Evolutionary conservation across 2,797 vertebrate species (phyloP).

Genomic region (Cirrhinus mrigala): DNA sequence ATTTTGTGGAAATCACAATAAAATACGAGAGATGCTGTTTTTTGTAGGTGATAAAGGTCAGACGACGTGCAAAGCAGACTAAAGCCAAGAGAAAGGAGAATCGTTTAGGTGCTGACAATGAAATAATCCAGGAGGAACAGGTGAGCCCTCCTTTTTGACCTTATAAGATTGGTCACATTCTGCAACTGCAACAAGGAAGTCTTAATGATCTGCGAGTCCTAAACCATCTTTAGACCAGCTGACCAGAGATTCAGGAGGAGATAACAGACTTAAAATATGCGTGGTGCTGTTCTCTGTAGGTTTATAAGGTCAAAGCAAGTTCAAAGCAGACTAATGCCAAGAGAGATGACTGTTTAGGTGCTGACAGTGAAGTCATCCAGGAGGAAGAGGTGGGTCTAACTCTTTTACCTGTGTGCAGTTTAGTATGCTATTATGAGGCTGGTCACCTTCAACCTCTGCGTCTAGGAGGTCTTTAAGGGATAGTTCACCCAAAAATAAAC

Average conservation of each 20-base stretch:
- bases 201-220: background rate
- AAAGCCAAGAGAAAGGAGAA: background rate
- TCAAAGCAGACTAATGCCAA: conserved; percentile 9
- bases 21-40: background rate
- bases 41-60: conserved; percentile 36
- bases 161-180: background rate
- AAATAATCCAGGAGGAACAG: conserved; percentile 14
- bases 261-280: background rate
- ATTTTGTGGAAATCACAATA: background rate
- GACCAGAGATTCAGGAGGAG: background rate
- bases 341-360: background rate
- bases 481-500: too few species aligned
- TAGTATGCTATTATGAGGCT: background rate
- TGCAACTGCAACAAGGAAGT: background rate
- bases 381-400: conserved; percentile 15
- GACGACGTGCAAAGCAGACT: conserved; percentile 2
- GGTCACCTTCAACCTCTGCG: background rate
- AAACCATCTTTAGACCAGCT: background rate
- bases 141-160: conserved; percentile 11
- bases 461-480: background rate
- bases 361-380: background rate
- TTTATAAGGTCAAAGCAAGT: conserved; percentile 16
- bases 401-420: background rate
- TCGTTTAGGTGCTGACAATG: background rate
- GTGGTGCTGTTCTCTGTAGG: conserved; percentile 12